These are phyloP conservation scores for Eupithecia pulchellata DNA, from an alignment of 2,888 invertebrate genomes.

Conservation along the genomic window DNA sequence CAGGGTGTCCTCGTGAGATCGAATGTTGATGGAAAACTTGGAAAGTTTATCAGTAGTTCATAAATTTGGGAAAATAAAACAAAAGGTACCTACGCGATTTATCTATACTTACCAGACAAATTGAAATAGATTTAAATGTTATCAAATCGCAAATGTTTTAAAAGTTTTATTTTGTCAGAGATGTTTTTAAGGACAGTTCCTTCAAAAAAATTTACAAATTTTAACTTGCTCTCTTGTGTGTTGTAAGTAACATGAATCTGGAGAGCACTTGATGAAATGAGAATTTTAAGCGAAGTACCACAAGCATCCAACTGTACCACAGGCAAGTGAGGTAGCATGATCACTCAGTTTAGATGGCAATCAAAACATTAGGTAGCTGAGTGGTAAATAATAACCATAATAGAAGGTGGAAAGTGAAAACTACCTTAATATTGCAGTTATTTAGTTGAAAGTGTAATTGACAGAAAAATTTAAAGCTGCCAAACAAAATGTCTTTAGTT, in stretches of 20 bases:
- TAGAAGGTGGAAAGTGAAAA: not conserved
- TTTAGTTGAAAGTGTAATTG: not conserved
- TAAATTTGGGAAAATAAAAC: no score
- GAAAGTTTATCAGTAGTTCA: no score
- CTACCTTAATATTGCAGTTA: not conserved
- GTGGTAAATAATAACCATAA: constrained; percentile 1
- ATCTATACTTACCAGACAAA: no score
- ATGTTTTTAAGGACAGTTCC: no score
- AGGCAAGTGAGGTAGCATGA: not conserved
- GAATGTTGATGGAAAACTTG: no score
- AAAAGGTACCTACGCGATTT: no score
- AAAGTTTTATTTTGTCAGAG: no score
- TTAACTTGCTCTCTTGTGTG: not conserved
- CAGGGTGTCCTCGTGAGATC: no score
- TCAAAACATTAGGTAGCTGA: not conserved
- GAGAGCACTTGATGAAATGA: not conserved
- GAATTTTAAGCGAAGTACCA: not conserved
- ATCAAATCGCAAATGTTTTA: no score
- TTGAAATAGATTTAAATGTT: no score
- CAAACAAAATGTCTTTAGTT: not conserved
- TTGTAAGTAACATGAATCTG: not conserved
- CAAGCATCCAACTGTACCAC: not conserved
- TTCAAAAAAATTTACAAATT: no score
- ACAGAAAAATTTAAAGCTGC: not conserved
- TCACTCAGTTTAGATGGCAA: not conserved